Evolutionary conservation across 2,888 invertebrate genomes (phyloP), one percentile per base, ranked within the genome.

Genomic region (Neuroscelio doddi): DNA sequence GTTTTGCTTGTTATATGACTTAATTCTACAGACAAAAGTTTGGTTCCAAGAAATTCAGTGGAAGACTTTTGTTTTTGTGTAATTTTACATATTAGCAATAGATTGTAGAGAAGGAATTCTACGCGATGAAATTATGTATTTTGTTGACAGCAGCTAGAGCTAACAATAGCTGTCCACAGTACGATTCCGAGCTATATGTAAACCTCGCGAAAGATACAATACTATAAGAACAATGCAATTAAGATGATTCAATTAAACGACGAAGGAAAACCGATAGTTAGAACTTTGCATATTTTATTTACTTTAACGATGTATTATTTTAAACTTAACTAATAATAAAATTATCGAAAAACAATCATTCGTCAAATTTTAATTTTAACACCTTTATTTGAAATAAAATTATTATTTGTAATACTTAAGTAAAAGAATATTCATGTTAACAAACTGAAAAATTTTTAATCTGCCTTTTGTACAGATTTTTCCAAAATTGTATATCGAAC

Each of bases 141-240:
- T 46, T 26, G 47, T 52, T 7, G 14, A 46, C 44, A 59, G 39
- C 34, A 59, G 45, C 52, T 42, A 42, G 29, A 41, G 52, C 59
- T 47, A 52, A 52, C 59, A 59, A 52, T 59, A 59, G 59, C 46
- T 59, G 29, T 52, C 42, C 39, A 15, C 29, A 14, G 29, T 46
- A 47, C 42, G 34, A 46, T 59, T 26, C 3, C 14, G 16, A 39
- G 39, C 45, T 51, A 27, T 27, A 21, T 27, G 32, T 44, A 46
- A 24, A 45, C 17, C 16, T 12, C 32, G 26, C 30, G 34, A 27
- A 17, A 36, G 36, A 14, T 15, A 38, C 51, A 51, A 51, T 14
- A 44, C 10, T 3, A 36, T 42, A 15, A 51, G 12, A 51, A 46
- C 36, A 46, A 50, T 45, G 39, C 12, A 24, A 39, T 30, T 15